phyloP scores from a whole-genome alignment of 2,797 vertebrate genomes.

The Hyperoplus immaculatus region DNA sequence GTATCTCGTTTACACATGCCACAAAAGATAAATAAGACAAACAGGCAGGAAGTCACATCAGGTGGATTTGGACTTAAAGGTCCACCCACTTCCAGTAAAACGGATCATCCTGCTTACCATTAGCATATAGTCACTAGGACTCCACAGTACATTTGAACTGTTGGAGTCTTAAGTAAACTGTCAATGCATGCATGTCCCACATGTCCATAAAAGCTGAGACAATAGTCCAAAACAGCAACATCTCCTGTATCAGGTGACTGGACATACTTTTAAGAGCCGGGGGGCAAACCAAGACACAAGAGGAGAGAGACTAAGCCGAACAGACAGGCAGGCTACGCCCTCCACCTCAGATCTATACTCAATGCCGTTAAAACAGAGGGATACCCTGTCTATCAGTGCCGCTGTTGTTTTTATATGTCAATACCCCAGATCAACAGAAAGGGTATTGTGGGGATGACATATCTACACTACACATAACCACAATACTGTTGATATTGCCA shows the following conservation, averaged over 20 bases:
- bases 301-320: slow-evolving; percentile 39
- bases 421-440: not conserved
- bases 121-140: not conserved
- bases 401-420: not conserved
- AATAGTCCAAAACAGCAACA: slow-evolving; percentile 17
- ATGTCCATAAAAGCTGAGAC: slow-evolving; percentile 12
- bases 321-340: slow-evolving; percentile 37
- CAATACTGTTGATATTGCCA: too few relatives aligned
- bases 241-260: slow-evolving; percentile 40
- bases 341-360: slow-evolving; percentile 35
- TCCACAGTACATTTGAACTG: not conserved
- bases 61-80: not conserved
- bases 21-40: not conserved
- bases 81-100: slow-evolving; percentile 15
- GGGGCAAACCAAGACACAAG: slow-evolving; percentile 12
- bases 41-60: not conserved
- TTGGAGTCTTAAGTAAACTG: not conserved
- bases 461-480: not conserved
- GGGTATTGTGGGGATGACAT: not conserved
- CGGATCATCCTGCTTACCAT: not conserved
- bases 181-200: slow-evolving; percentile 20
- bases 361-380: not conserved
- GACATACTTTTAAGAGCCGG: slow-evolving; percentile 15
- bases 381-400: not conserved
- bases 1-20: slow-evolving; percentile 18